phyloP scores from a whole-genome alignment of 2,113 vertebrate genomes.

The Petrocephalus zakoni region DNA sequence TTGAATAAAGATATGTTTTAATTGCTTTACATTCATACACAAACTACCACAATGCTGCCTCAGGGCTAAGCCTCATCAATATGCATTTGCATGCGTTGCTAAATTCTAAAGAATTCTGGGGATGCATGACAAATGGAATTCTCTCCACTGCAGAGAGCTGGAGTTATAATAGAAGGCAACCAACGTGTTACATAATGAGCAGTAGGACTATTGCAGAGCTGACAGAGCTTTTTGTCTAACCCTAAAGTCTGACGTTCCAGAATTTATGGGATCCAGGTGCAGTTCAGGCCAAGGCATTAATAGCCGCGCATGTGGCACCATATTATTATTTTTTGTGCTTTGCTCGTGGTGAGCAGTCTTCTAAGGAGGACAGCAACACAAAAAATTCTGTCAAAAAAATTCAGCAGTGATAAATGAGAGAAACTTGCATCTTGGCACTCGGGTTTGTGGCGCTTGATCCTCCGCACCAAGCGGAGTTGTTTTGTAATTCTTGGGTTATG shows the following conservation, averaged over 20 bases:
- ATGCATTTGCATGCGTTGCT: neutral
- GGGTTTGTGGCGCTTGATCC: neutral
- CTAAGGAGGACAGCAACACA: neutral
- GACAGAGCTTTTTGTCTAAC: neutral
- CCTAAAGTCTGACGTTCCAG: neutral
- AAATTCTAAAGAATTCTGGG: neutral
- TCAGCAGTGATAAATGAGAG: neutral
- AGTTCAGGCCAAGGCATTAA: neutral
- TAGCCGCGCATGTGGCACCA: neutral
- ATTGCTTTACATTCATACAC: neutral
- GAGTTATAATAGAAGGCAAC: neutral
- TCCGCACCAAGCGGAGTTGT: neutral
- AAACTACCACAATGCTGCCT: neutral
- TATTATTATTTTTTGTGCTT: neutral
- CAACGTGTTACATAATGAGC: neutral
- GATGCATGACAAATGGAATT: neutral
- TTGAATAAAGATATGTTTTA: neutral
- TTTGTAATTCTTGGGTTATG: neutral
- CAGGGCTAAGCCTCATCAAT: neutral
- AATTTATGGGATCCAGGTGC: constrained; percentile 13
- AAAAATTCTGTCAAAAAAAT: neutral
- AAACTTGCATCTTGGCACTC: too few relatives aligned
- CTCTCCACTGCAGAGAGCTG: neutral
- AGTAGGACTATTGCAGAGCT: constrained; percentile 1
- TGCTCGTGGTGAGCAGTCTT: neutral